These are phyloP conservation scores for Celastrina argiolus DNA, from an alignment of 2,888 invertebrate species.

Conservation along the genomic window DNA sequence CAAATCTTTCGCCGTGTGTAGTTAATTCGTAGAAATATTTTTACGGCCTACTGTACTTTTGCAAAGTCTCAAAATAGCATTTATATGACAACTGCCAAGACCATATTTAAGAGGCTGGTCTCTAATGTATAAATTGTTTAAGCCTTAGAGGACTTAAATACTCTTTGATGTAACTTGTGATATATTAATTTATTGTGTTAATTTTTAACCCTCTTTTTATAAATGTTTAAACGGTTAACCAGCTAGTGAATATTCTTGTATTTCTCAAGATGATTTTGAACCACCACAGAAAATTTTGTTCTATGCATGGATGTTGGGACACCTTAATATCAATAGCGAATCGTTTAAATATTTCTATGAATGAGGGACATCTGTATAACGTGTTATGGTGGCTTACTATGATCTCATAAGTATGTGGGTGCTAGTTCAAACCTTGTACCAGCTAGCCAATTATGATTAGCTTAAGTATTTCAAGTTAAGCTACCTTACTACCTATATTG, in stretches of 20 bases:
- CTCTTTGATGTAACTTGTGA: not conserved
- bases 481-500: conserved; percentile 4
- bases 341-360: not conserved
- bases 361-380: not conserved
- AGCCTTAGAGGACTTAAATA: not conserved
- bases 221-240: too few species aligned
- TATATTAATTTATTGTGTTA: too few species aligned
- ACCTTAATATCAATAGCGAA: not conserved
- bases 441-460: not conserved
- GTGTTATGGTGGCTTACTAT: not conserved
- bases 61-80: not conserved
- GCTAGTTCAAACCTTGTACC: not conserved
- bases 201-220: too few species aligned
- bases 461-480: not conserved
- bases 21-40: too few species aligned
- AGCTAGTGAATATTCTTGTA: too few species aligned
- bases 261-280: too few species aligned
- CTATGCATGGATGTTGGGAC: too few species aligned
- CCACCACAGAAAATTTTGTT: too few species aligned
- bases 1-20: not conserved
- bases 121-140: not conserved
- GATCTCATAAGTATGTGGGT: not conserved
- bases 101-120: conserved; percentile 8
- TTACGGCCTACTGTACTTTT: not conserved
- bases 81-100: conserved; percentile 9